Percentiles rank a stretch among this genome's conserved stretches.
These are phyloP conservation scores for Formica exsecta DNA, from an alignment of 1,140 invertebrate genomes.

Conservation along the genomic window DNA sequence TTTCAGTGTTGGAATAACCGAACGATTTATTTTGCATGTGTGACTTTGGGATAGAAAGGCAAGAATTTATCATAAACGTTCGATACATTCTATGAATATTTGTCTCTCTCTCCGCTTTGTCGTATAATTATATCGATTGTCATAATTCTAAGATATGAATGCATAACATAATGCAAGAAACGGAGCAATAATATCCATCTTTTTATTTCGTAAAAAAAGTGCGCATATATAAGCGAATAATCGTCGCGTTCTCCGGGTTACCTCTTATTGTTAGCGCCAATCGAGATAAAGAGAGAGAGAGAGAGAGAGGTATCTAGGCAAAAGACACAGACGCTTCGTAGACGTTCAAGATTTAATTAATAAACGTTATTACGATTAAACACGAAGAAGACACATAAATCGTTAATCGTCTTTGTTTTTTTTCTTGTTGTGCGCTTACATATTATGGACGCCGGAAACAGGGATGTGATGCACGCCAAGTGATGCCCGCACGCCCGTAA, in stretches of 20 bases:
- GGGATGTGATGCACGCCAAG: constrained; percentile 23
- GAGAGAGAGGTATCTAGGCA: constrained; percentile 65
- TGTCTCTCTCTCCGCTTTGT: background rate
- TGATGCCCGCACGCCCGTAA: constrained; percentile 53
- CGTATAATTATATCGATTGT: background rate
- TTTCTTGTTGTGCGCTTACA: constrained; percentile 68
- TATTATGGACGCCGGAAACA: constrained; percentile 59
- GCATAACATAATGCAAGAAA: background rate
- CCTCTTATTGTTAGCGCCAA: constrained; percentile 34
- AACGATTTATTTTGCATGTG: no score
- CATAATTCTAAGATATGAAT: background rate
- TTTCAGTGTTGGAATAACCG: no score
- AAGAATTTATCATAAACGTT: background rate
- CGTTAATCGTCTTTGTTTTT: constrained; percentile 70
- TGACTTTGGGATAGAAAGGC: background rate
- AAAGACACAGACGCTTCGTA: constrained; percentile 72
- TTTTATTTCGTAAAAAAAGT: background rate
- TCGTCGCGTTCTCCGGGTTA: constrained; percentile 25
- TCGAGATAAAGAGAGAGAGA: constrained; percentile 57
- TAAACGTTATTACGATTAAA: constrained; percentile 75
- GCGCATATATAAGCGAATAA: background rate
- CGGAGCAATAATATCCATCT: background rate
- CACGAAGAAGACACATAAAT: constrained; percentile 79
- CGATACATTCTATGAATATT: background rate
- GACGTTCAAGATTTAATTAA: constrained; percentile 78